Percentiles rank a stretch among this genome's conserved stretches.
Conservation (phyloP, 2,797 vertebrate genomes). For the Mormyrus hasselquistii region DNA sequence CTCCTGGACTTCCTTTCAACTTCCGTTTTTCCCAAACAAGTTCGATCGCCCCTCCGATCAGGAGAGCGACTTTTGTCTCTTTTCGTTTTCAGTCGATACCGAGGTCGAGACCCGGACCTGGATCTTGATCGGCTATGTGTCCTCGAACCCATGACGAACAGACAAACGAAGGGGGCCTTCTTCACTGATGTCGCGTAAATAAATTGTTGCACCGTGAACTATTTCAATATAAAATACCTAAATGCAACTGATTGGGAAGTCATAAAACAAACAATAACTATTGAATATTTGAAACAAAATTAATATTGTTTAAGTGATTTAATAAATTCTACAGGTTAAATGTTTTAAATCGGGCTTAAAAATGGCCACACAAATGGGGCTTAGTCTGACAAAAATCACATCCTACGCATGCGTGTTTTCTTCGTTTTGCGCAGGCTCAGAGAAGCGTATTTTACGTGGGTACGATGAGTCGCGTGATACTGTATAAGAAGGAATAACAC, state of each 20-base stretch:
- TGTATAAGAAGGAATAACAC: not conserved
- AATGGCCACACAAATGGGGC: not conserved
- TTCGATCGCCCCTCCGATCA: conserved; percentile 39
- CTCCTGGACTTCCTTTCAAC: conserved; percentile 25
- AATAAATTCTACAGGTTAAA: not conserved
- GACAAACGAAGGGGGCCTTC: conserved; percentile 29
- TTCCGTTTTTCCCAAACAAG: conserved; percentile 38
- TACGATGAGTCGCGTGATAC: not conserved
- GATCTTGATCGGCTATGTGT: conserved; percentile 34
- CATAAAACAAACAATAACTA: not conserved
- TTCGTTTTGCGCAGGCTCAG: not conserved
- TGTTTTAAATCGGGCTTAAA: not conserved
- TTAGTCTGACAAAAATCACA: not conserved
- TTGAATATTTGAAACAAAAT: not conserved
- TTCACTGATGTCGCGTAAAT: conserved; percentile 51
- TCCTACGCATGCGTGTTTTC: not conserved
- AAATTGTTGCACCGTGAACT: conserved; percentile 28
- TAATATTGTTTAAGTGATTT: not conserved
- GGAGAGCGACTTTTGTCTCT: conserved; percentile 45
- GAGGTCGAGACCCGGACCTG: conserved; percentile 40
- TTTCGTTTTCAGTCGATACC: conserved; percentile 37
- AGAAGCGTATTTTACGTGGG: not conserved
- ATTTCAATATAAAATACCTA: not conserved
- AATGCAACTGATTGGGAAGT: not conserved
- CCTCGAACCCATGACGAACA: conserved; percentile 50